Evolutionary conservation across 2,797 vertebrate species (phyloP).

Genomic region (Manis crassicaudata): DNA sequence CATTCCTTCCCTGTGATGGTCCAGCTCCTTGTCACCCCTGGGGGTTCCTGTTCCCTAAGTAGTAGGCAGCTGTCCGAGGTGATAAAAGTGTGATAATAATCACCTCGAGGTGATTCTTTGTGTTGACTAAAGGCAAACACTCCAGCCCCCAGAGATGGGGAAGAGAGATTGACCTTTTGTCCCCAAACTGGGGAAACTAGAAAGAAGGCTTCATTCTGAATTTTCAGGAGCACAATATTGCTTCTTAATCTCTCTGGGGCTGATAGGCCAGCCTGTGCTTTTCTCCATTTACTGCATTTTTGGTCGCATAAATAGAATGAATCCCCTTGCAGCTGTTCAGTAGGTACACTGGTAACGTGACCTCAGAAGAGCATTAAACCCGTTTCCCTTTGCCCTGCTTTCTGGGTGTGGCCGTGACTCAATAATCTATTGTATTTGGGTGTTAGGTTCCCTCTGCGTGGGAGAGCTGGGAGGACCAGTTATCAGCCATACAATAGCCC

Average conservation of each 20-base stretch:
- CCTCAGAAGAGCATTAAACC: background rate
- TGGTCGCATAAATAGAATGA: background rate
- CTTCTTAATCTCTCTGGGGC: background rate
- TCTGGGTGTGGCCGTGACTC: background rate
- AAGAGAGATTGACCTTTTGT: background rate
- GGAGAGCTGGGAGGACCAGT: background rate
- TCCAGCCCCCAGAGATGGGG: background rate
- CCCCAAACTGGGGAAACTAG: background rate
- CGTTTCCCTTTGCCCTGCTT: background rate
- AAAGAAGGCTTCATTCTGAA: background rate
- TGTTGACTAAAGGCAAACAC: constrained; percentile 60
- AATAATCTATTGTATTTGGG: background rate
- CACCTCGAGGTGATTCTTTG: constrained; percentile 1
- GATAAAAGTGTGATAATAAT: constrained; percentile 50
- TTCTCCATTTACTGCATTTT: background rate
- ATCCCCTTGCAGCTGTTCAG: background rate
- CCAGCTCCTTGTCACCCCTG: background rate
- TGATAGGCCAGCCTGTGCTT: background rate
- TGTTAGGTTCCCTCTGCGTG: background rate
- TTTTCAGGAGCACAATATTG: background rate
- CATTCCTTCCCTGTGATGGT: background rate
- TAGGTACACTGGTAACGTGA: background rate
- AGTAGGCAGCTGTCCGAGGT: constrained; percentile 33
- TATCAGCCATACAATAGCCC: background rate
- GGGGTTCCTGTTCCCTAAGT: background rate